Conservation (phyloP, 2,113 vertebrate species). For the Crotalus helleri region DNA sequence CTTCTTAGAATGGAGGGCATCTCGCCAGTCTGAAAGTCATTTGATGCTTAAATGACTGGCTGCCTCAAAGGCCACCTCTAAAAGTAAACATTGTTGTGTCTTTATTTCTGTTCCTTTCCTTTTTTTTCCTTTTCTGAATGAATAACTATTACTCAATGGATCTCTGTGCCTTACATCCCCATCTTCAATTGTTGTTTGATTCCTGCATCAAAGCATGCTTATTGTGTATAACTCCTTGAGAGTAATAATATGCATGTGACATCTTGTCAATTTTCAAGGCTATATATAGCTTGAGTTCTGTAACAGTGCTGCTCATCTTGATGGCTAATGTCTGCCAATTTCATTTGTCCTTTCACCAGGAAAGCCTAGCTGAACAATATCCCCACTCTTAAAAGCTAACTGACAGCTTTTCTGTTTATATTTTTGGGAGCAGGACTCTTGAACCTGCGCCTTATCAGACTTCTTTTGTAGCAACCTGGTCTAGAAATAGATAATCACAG, state of each 20-base stretch:
- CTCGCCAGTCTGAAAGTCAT: slow-evolving; percentile 45
- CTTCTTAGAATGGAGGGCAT: slow-evolving; percentile 45
- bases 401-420: neutral
- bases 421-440: neutral
- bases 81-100: slow-evolving; percentile 19
- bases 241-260: neutral
- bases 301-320: neutral
- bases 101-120: too few species aligned
- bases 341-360: neutral
- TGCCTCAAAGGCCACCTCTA: slow-evolving; percentile 16
- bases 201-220: neutral
- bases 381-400: neutral
- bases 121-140: neutral
- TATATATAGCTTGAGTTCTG: neutral
- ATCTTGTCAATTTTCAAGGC: neutral
- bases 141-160: neutral
- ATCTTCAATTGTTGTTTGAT: neutral
- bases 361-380: neutral
- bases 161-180: neutral
- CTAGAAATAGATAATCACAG: neutral
- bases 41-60: slow-evolving; percentile 56
- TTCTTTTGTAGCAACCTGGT: neutral
- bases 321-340: neutral
- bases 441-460: neutral
- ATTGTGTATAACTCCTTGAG: neutral